Conservation (phyloP, 2,113 vertebrate species). For the Cariama cristata region DNA sequence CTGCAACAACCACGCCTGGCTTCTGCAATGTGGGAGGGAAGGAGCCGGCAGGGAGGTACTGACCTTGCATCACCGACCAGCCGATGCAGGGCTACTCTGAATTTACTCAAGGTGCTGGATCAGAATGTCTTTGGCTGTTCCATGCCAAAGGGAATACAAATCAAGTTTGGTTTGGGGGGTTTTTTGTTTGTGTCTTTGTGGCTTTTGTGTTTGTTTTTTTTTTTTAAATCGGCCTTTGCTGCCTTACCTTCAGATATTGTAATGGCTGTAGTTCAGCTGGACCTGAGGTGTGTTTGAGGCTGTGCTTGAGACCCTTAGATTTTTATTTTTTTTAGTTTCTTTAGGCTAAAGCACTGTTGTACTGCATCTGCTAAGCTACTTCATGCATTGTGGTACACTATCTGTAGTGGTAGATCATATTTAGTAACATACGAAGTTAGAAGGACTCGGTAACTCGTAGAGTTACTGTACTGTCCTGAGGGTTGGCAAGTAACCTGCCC, state of each 20-base stretch:
- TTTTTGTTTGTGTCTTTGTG: too few relatives aligned
- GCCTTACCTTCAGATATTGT: neutral
- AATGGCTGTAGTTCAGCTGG: neutral
- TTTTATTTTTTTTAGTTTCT: neutral
- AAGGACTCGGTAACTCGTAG: neutral
- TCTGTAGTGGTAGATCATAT: neutral
- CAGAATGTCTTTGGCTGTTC: neutral
- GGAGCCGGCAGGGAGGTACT: neutral
- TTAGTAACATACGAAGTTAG: neutral
- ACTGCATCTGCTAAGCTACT: neutral
- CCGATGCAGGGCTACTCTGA: neutral
- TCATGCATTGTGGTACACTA: accelerated
- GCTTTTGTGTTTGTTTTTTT: too few relatives aligned
- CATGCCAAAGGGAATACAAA: neutral
- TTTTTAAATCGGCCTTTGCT: neutral
- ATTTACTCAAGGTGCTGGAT: neutral
- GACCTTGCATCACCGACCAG: neutral
- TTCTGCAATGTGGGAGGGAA: accelerated
- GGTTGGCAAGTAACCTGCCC: neutral
- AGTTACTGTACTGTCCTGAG: neutral
- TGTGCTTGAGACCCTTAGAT: neutral
- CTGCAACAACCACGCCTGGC: neutral
- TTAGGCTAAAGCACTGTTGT: neutral
- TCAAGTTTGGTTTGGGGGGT: neutral
- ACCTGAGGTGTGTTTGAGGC: neutral